Conservation (phyloP, 2,797 vertebrate genomes). For the Oryzias sinensis region DNA sequence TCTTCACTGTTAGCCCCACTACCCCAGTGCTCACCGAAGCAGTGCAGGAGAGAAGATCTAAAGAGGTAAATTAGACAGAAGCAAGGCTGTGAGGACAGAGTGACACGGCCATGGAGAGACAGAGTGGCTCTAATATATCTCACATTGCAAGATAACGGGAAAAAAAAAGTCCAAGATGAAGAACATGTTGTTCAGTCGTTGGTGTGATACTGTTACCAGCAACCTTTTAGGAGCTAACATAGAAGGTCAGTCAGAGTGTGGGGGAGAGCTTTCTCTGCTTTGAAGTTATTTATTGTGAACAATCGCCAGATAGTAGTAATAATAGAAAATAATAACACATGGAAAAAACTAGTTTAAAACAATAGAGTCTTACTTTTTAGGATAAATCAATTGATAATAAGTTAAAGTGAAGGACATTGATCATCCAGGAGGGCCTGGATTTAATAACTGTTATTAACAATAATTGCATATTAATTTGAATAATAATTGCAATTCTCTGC, state of each 20-base stretch:
- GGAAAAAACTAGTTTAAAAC: too few species aligned
- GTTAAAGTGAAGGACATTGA: too few species aligned
- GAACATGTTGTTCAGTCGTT: conserved; percentile 65
- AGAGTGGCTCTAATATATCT: conserved; percentile 72
- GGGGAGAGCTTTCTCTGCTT: background rate
- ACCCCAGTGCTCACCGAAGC: conserved; percentile 23
- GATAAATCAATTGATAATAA: too few species aligned
- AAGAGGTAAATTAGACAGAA: conserved; percentile 59
- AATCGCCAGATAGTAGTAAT: background rate
- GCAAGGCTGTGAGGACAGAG: conserved; percentile 74
- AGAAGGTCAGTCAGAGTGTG: conserved; percentile 33
- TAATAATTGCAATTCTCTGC: too few species aligned
- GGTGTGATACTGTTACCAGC: conserved; percentile 68
- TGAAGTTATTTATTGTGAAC: background rate
- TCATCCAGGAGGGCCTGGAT: too few species aligned
- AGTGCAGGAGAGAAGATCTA: conserved; percentile 23
- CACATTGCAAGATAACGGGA: conserved; percentile 66
- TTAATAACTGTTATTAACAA: too few species aligned
- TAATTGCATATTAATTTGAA: too few species aligned
- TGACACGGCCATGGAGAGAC: conserved; percentile 76
- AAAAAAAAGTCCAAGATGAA: conserved; percentile 56
- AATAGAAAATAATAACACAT: too few species aligned
- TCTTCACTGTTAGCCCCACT: conserved; percentile 30
- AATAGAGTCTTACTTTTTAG: too few species aligned
- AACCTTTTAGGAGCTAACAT: conserved; percentile 44